These are phyloP conservation scores for Drosophila lacicola DNA, from an alignment of 2,888 invertebrate species.

Conservation along the genomic window DNA sequence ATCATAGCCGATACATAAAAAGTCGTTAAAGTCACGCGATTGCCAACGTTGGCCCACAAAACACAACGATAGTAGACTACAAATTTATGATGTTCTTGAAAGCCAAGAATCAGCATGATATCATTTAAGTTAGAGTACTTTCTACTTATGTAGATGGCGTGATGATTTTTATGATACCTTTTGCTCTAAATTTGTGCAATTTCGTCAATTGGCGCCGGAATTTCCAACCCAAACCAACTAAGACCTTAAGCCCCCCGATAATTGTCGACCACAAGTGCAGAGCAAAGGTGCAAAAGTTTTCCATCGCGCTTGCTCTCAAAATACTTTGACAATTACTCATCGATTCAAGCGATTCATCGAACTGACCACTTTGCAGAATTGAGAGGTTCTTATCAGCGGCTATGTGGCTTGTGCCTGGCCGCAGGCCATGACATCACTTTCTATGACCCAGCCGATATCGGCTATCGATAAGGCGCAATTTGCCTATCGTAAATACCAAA, in stretches of 20 bases:
- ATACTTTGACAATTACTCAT: slow-evolving; percentile 45
- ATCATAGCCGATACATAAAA: slow-evolving; percentile 34
- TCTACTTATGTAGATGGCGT: slow-evolving; percentile 9
- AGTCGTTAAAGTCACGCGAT: slow-evolving; percentile 23
- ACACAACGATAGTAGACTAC: background rate
- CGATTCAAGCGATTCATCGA: background rate
- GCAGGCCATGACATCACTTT: slow-evolving; percentile 65
- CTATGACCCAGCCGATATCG: slow-evolving; percentile 35
- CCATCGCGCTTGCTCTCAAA: slow-evolving; percentile 30
- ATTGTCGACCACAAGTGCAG: slow-evolving; percentile 3
- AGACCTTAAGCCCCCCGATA: slow-evolving; percentile 35
- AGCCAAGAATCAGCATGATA: slow-evolving; percentile 16
- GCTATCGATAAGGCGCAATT: slow-evolving; percentile 66
- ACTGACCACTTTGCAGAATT: slow-evolving; percentile 12
- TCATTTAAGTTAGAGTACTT: slow-evolving; percentile 13
- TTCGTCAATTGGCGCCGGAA: slow-evolving; percentile 11
- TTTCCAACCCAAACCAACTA: slow-evolving; percentile 4
- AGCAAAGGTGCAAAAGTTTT: slow-evolving; percentile 35
- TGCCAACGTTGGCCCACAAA: background rate
- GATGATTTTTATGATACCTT: slow-evolving; percentile 17
- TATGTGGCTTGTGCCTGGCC: slow-evolving; percentile 12
- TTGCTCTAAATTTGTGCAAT: slow-evolving; percentile 6
- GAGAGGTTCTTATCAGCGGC: slow-evolving; percentile 47
- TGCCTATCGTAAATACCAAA: slow-evolving; percentile 64
- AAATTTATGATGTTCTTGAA: slow-evolving; percentile 6